Evolutionary conservation across 2,113 vertebrate species (phyloP), one percentile per base, ranked within the genome.

Genomic region (Eulacestoma nigropectus): DNA sequence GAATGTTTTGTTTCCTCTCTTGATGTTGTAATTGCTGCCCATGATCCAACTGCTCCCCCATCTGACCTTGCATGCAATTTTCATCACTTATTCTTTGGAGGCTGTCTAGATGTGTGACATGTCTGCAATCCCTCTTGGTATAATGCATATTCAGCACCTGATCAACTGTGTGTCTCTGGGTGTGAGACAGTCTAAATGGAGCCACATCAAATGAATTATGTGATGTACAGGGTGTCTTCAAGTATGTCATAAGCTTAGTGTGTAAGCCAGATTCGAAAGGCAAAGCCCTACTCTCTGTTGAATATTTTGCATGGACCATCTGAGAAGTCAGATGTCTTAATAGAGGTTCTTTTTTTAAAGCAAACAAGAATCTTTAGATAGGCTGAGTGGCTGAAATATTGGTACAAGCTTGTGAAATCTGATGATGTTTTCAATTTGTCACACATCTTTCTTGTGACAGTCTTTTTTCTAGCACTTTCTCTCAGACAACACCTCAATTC

Each of bases 31-130:
- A 96, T 97, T 94, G 95, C 90, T 95, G 96, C 93, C 97, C 96
- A 93, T 95, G 95, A 97, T 96, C 93, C 97, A 95, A 94, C 88
- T 96, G 97, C 96, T 97, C 97, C 96, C 96, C 97, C 97, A 90
- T 95, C 94, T 96, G 97, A 97, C 96, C 96, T 78, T 72, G 52
- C 59, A 90, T 75, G 90, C 76, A 95, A 95, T 93, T 96, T 96
- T 96, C 96, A 96, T 90, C 11, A 35, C 87, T 94, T 88, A 62
- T 49, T 92, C 95, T 96, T 95, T 44, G 62, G 93, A 95, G 88
- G 67, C 68, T 82, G 62, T 87, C 88, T 95, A 42, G 72, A 94
- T 77, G 82, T 84, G 60, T 47, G 60, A 89, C 81, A 84, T 57
- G 81, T 62, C 84, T 84, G 89, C 92, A 94, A 6, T 82, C 81